Evolutionary conservation across 2,797 vertebrate species (phyloP).

Genomic region (Masticophis lateralis): DNA sequence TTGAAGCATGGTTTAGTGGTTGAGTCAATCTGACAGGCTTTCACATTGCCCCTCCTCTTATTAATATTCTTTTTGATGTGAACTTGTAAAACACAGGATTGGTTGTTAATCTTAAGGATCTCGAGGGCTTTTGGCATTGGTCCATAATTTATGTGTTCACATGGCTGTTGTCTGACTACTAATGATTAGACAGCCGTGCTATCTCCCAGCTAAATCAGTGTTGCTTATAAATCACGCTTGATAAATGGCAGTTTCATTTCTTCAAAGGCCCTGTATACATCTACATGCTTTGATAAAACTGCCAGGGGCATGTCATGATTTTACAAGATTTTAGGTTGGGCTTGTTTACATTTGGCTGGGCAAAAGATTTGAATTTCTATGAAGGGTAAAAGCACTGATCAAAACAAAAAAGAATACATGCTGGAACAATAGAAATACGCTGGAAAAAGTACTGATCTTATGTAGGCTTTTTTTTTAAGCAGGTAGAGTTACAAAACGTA

Average conservation of each 20-base stretch:
- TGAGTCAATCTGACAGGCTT: constrained; percentile 76
- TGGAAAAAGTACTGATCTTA: background rate
- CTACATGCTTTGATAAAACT: constrained; percentile 64
- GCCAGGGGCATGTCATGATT: constrained; percentile 65
- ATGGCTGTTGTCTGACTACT: constrained; percentile 80
- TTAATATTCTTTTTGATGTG: constrained; percentile 83
- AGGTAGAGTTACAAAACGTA: background rate
- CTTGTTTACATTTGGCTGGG: constrained; percentile 67
- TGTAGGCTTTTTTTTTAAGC: background rate
- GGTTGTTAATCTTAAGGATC: constrained; percentile 80
- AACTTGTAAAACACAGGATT: constrained; percentile 82
- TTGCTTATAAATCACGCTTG: constrained; percentile 78
- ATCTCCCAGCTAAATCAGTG: constrained; percentile 77
- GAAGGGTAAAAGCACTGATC: constrained; percentile 9
- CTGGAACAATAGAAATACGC: background rate
- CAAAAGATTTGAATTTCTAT: constrained; percentile 63
- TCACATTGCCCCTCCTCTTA: constrained; percentile 75
- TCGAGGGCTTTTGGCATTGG: constrained; percentile 80
- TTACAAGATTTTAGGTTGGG: constrained; percentile 64
- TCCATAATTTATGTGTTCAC: constrained; percentile 82
- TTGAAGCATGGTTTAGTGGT: constrained; percentile 66
- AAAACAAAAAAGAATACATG: constrained; percentile 6
- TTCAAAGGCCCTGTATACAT: constrained; percentile 67
- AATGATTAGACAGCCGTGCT: constrained; percentile 78
- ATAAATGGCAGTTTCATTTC: constrained; percentile 74